phyloP scores from a whole-genome alignment of 2,113 vertebrate species.

The Bucco capensis region DNA sequence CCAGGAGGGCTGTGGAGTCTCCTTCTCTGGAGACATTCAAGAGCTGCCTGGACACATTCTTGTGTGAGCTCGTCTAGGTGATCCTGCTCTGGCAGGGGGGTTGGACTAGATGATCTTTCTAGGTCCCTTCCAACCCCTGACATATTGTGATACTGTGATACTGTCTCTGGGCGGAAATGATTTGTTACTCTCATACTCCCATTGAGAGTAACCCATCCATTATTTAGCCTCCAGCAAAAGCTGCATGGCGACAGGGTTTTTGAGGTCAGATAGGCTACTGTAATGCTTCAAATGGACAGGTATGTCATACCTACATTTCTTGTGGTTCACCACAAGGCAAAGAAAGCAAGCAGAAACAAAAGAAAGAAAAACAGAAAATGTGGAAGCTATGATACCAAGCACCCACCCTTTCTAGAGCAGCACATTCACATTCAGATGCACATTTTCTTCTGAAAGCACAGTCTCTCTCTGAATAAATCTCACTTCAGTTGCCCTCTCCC shows the following conservation, averaged over 20 bases:
- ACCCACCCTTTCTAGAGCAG: not conserved
- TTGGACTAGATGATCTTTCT: too few species aligned
- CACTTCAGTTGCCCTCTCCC: not conserved
- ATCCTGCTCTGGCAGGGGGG: too few species aligned
- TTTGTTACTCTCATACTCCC: not conserved
- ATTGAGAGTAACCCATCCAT: constrained; percentile 1
- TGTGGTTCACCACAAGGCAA: not conserved
- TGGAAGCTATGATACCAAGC: not conserved
- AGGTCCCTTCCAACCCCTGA: too few species aligned
- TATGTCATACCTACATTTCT: not conserved
- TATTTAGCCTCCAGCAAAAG: constrained; percentile 16
- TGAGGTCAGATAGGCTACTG: not conserved
- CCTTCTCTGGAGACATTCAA: too few species aligned
- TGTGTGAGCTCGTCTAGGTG: too few species aligned
- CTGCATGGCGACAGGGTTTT: not conserved
- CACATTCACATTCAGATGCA: not conserved
- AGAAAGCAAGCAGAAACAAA: not conserved
- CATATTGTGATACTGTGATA: too few species aligned
- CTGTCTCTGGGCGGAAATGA: constrained; percentile 1
- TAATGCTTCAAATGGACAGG: not conserved
- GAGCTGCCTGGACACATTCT: too few species aligned
- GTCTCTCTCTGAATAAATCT: not conserved
- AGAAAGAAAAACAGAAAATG: not conserved
- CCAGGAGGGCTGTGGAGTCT: too few species aligned
- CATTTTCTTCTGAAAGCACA: not conserved